Evolutionary conservation across 2,797 vertebrate species (phyloP), one percentile per base, ranked within the genome.

Genomic region (Schizothorax lantsangensis): DNA sequence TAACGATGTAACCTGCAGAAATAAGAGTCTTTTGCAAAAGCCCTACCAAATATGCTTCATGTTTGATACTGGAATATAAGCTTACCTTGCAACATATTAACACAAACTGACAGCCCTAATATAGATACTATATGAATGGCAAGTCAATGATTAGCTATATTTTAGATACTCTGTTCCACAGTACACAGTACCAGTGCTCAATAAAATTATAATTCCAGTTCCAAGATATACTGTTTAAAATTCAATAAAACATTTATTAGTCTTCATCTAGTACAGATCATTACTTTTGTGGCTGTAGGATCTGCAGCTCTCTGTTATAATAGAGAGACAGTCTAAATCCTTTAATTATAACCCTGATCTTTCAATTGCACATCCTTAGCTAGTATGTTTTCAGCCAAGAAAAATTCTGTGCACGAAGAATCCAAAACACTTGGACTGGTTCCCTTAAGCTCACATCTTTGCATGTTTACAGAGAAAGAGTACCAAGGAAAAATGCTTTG

Each of bases 311-410:
- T 59, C 52, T 15, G 38, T 30, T 64, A 47, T 57, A 74, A 45
- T n/a, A 47, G 10, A 54, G 14, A 59, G 8, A 15, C 54, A 21
- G 11, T 19, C 26, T 64, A 62, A 64, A 62, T 84, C 54, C 40
- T 19, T 64, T 84, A 75, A 64, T 75, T 62, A 64, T 84, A 75
- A 62, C 62, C 54, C 57, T 47, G 71, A 84, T 74, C 71, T 45
- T 74, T 10, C 36, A 30, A 5, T 57, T 74, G 52, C 36, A 43
- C 17, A 23, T 73, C 17, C 52, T 73, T 30, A 33, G 6, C 59
- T 45, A 23, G 11, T 74, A 23, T 59, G n/a, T n/a, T 74, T 74
- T 75, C 71, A 75, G 52, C 10, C 21, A 83, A 72, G 11, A 21
- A 43, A 54, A 21, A 9, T 26, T 43, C 23, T 57, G 26, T 21